These are phyloP conservation scores for Trisateles emortualis DNA, from an alignment of 2,888 invertebrate genomes.

Conservation along the genomic window DNA sequence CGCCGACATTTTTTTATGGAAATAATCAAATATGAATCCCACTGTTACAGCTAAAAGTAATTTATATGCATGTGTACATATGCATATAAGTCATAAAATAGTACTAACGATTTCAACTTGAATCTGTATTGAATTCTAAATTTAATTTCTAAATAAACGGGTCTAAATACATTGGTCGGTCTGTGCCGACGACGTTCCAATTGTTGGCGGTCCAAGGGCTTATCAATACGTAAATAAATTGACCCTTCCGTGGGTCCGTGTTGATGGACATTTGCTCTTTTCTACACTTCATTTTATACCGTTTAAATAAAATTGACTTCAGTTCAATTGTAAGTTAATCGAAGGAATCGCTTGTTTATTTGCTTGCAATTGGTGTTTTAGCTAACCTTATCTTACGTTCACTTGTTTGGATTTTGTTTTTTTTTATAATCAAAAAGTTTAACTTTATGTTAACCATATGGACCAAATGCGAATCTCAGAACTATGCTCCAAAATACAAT, in stretches of 20 bases:
- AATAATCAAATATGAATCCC: too few relatives aligned
- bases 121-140: neutral
- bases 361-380: conserved; percentile 15
- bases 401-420: neutral
- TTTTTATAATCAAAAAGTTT: neutral
- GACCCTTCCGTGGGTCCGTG: conserved; percentile 57
- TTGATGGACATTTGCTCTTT: conserved; percentile 52
- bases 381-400: too few relatives aligned
- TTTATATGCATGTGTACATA: too few relatives aligned
- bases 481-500: too few relatives aligned
- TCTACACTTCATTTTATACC: conserved; percentile 49
- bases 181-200: conserved; percentile 37
- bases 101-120: too few relatives aligned
- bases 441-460: too few relatives aligned
- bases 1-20: too few relatives aligned
- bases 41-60: too few relatives aligned
- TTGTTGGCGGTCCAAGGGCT: conserved; percentile 66
- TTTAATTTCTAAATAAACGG: conserved; percentile 42
- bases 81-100: too few relatives aligned
- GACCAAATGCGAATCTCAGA: too few relatives aligned
- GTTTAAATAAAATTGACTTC: conserved; percentile 62
- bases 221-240: conserved; percentile 76
- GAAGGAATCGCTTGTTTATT: conserved; percentile 32
- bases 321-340: conserved; percentile 42
- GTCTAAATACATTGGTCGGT: conserved; percentile 41